Evolutionary conservation across 2,888 invertebrate species (phyloP).

Genomic region (Dusona sp.): DNA sequence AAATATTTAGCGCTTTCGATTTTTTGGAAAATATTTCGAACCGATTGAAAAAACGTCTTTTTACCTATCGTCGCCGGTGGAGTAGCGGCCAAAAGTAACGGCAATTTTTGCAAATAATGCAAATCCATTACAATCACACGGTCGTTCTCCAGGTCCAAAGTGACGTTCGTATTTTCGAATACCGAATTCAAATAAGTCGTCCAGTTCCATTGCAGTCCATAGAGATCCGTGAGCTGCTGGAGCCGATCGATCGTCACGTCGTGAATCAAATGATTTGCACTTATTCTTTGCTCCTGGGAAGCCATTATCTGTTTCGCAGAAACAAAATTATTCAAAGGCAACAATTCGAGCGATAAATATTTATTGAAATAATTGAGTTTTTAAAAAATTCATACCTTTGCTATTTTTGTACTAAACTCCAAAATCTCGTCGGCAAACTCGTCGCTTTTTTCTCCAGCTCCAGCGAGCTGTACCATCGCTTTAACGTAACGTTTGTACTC

Average conservation of each 20-base stretch:
- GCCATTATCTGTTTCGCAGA: conserved; percentile 87
- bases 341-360: background rate
- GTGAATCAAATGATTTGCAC: conserved; percentile 88
- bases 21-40: too few relatives aligned
- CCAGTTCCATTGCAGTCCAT: conserved; percentile 88
- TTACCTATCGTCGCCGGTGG: conserved; percentile 87
- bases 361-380: background rate
- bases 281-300: conserved; percentile 87
- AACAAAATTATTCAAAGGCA: background rate
- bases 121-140: conserved; percentile 89
- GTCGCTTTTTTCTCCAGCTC: conserved; percentile 82
- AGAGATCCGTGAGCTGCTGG: conserved; percentile 80
- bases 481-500: conserved; percentile 88
- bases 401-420: conserved; percentile 87
- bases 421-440: conserved; percentile 88
- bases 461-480: conserved; percentile 85
- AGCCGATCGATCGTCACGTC: conserved; percentile 87
- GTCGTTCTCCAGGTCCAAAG: conserved; percentile 85
- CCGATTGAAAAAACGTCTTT: conserved; percentile 25
- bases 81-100: conserved; percentile 86
- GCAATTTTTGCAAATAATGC: conserved; percentile 88
- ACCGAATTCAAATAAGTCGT: conserved; percentile 86
- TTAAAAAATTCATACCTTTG: conserved; percentile 85
- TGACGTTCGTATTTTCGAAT: conserved; percentile 87
- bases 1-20: background rate